Base-by-base conservation (phyloP, 2,113 vertebrate species). In the Recurvirostra avosetta region DNA sequence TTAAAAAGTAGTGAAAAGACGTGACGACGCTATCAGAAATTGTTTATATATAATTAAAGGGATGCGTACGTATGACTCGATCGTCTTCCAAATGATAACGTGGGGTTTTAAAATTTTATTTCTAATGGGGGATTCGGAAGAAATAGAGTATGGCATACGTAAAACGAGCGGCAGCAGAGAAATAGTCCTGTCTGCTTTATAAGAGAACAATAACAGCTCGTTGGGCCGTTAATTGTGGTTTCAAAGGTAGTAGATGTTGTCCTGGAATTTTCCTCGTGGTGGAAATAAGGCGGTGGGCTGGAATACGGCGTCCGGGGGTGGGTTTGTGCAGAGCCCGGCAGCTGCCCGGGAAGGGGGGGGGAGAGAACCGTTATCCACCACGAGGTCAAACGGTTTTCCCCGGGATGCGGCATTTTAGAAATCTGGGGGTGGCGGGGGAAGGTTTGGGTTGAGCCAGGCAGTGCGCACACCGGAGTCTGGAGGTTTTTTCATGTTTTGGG, bases 391-490 rank as follows among this genome's bases (percentile, higher is more conserved):
- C 41, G 0, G 2, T 7, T 47, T 65, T 29, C 50, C 52, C 52
- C 21, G 38, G 40, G 16, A 26, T 30, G 27, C 30, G 22, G 23
- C 15, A 5, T 36, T 75, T 21, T 15, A 2, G 2, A 19, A 49
- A 53, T 19, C 0, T 1, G 34, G 9, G 36, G 20, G 3, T 29
- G 23, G 3, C 9, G 23, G 38, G 36, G 49, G 17, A 36, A 14
- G 36, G 15, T 12, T 63, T 8, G 5, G 68, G 47, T 23, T 41
- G 62, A 56, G 34, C 26, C 52, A 59, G 55, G n/a, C 23, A 11
- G 2, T 0, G 0, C 21, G 16, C 6, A 12, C 0, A 0, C 25
- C 13, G 5, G 6, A 12, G 23, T 27, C 17, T 8, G 36, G 29
- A 3, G 26, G 34, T 29, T 38, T 27, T 38, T 38, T 7, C 59